Base-by-base conservation (phyloP, 2,888 invertebrate species). In the Zygothrica quintamaculata region DNA sequence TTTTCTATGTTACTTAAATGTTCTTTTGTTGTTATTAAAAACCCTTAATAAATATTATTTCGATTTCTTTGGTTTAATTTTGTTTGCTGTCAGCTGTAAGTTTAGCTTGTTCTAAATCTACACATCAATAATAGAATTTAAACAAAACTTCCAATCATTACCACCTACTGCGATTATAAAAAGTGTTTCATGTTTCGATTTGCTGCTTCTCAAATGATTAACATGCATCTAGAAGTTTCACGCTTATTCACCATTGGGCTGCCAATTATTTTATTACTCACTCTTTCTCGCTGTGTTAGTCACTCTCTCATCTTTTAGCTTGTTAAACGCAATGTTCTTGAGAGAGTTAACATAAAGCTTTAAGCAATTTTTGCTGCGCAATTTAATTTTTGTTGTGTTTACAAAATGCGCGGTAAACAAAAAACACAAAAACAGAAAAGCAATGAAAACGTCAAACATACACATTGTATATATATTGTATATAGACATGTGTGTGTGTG, bases 351-450 rank as follows among this genome's bases (percentile, higher is more conserved):
- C 34, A 13, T 16, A 11, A 50, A 80, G 57, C 66, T 73, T 58
- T 60, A 9, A 11, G 34, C 40, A 68, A 79, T 51, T 62, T 61
- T 80, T 79, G 80, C 79, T 85, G 79, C 79, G 79, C 79, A 79
- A 85, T 79, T 85, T 42, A 85, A 78, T 76, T 79, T 78, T 60
- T 80, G 77, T 66, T 79, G 56, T 76, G 74, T 80, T 86, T 76
- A 84, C 77, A 84, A 80, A 86, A 66, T 82, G 73, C 84, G 86
- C 86, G 84, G 64, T 79, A 76, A 80, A 84, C 70, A 84, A 80
- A 66, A 78, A 64, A 64, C 47, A 57, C 55, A 61, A 77, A 31
- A 48, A 50, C 11, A 47, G 55, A 44, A 55, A 43, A 44, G 48
- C 55, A 68, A 60, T 65, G 65, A 57, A 48, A 72, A 44, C 84